Evolutionary conservation across 2,113 vertebrate species (phyloP).

Genomic region (Pelecanoides urinatrix): DNA sequence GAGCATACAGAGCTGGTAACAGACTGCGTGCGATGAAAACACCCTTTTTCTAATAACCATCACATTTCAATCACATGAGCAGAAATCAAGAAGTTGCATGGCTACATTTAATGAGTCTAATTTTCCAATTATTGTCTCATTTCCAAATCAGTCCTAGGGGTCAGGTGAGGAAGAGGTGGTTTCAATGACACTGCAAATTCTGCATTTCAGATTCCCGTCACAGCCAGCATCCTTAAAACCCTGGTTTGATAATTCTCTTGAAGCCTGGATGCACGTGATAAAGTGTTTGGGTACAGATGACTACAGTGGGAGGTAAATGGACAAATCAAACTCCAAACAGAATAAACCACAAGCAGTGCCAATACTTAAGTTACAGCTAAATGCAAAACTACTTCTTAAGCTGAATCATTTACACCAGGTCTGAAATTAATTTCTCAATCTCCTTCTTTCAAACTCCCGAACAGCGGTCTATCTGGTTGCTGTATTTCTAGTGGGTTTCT

Average conservation of each 20-base stretch:
- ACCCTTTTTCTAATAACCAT: neutral
- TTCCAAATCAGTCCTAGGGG: neutral
- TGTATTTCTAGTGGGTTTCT: neutral
- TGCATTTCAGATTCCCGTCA: slow-evolving; percentile 24
- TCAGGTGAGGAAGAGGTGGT: neutral
- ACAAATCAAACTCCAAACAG: neutral
- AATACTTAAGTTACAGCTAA: neutral
- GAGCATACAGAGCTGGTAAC: neutral
- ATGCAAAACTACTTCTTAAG: neutral
- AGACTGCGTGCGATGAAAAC: neutral
- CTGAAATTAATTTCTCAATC: neutral
- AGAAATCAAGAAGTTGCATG: neutral
- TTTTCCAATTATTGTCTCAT: slow-evolving; percentile 34
- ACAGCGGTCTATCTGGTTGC: neutral
- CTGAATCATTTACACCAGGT: neutral
- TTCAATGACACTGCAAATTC: slow-evolving; percentile 4
- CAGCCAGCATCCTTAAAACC: neutral
- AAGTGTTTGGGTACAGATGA: neutral
- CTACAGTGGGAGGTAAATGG: neutral
- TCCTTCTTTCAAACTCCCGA: neutral
- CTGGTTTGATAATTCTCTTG: neutral
- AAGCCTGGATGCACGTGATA: neutral
- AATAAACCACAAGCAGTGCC: neutral
- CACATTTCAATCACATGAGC: neutral
- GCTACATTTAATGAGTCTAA: neutral